phyloP scores from a whole-genome alignment of 2,888 invertebrate species.

The Cephus pygmeus region DNA sequence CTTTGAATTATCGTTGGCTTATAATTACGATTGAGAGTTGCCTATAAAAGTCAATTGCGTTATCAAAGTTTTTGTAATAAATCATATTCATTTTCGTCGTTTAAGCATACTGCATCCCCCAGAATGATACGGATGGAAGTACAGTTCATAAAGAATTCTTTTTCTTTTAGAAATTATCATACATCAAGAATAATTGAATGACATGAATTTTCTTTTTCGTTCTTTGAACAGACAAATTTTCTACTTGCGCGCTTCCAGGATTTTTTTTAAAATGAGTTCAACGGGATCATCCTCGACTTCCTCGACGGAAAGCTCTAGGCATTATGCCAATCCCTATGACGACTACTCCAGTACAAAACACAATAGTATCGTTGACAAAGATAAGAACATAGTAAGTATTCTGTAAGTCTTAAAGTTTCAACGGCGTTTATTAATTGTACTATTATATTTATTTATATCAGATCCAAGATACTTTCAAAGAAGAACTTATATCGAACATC shows the following conservation, averaged over 20 bases:
- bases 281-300: slow-evolving; percentile 3
- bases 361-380: slow-evolving; percentile 21
- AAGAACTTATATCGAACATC: slow-evolving; percentile 64
- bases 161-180: neutral
- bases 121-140: neutral
- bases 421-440: neutral
- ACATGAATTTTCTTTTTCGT: neutral
- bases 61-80: neutral
- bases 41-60: neutral
- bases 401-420: neutral
- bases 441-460: slow-evolving; percentile 55
- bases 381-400: slow-evolving; percentile 28
- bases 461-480: slow-evolving; percentile 68
- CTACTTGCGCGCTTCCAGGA: neutral
- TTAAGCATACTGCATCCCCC: neutral
- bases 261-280: neutral
- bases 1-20: neutral
- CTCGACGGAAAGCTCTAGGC: slow-evolving; percentile 29
- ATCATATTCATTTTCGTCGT: neutral
- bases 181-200: too few species aligned
- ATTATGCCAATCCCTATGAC: slow-evolving; percentile 39
- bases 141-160: neutral
- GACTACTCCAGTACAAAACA: slow-evolving; percentile 32
- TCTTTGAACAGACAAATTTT: neutral
- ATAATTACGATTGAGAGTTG: neutral